Evolutionary conservation across 2,113 vertebrate species (phyloP).

Genomic region (Patagioenas fasciata): DNA sequence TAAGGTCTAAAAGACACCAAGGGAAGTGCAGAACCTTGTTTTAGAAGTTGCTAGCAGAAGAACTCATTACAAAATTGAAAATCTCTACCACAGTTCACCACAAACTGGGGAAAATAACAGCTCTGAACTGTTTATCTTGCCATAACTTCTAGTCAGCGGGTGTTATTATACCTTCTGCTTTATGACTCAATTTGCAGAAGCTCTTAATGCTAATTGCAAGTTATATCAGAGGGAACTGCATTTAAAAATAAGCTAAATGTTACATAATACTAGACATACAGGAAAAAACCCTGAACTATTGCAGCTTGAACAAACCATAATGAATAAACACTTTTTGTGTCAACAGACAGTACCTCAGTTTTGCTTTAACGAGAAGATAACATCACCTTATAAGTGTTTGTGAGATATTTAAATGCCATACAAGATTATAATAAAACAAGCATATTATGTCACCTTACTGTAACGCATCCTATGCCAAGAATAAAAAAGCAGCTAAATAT

Average conservation of each 20-base stretch:
- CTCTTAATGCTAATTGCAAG: neutral
- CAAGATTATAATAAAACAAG: neutral
- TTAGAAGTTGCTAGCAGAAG: neutral
- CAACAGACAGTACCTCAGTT: neutral
- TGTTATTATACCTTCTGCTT: neutral
- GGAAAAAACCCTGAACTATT: neutral
- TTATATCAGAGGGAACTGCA: neutral
- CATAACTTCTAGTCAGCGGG: neutral
- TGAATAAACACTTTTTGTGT: neutral
- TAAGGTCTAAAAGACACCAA: neutral
- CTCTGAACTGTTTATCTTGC: neutral
- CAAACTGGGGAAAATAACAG: neutral
- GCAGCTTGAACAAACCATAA: neutral
- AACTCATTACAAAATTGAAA: neutral
- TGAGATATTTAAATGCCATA: neutral
- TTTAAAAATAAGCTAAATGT: neutral
- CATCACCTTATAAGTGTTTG: neutral
- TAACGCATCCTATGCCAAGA: neutral
- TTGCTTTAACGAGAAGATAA: neutral
- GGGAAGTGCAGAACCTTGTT: neutral
- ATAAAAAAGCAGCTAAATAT: neutral
- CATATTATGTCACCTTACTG: neutral
- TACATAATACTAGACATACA: neutral
- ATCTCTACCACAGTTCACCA: neutral
- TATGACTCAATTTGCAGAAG: neutral